Conservation (phyloP, 2,797 vertebrate species). For the Tapera naevia region DNA sequence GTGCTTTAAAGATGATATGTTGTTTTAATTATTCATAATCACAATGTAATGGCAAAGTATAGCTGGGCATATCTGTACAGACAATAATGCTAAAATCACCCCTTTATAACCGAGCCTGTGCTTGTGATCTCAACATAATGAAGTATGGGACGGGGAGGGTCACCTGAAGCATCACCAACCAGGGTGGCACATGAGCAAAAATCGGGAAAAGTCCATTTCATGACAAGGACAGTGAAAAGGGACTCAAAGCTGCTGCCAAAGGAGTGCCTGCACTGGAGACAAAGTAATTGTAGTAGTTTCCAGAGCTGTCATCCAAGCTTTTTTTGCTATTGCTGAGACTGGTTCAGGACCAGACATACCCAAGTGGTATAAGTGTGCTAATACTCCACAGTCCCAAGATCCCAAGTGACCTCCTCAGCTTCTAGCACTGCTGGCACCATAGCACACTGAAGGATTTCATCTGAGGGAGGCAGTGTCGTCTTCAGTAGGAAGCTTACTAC, state of each 20-base stretch:
- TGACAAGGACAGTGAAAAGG: background rate
- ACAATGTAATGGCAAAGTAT: background rate
- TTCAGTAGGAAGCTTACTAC: background rate
- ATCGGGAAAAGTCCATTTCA: background rate
- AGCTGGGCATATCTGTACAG: background rate
- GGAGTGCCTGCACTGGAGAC: background rate
- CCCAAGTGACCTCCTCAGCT: background rate
- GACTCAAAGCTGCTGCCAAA: background rate
- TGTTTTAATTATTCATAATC: background rate
- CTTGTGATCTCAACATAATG: background rate
- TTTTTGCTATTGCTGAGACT: background rate
- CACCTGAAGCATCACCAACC: background rate
- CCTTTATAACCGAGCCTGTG: fast-evolving
- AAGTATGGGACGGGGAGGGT: background rate
- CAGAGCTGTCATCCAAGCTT: background rate
- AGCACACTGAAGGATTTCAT: background rate
- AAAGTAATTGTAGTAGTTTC: background rate
- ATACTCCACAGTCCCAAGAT: background rate
- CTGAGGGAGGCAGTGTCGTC: background rate
- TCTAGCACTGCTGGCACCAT: background rate
- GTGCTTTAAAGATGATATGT: background rate
- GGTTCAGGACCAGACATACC: background rate
- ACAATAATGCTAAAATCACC: background rate
- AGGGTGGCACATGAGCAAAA: fast-evolving
- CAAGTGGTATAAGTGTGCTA: background rate